These are phyloP conservation scores for Cyprinodon brontotheroides DNA, from an alignment of 2,113 vertebrate species.

Conservation along the genomic window DNA sequence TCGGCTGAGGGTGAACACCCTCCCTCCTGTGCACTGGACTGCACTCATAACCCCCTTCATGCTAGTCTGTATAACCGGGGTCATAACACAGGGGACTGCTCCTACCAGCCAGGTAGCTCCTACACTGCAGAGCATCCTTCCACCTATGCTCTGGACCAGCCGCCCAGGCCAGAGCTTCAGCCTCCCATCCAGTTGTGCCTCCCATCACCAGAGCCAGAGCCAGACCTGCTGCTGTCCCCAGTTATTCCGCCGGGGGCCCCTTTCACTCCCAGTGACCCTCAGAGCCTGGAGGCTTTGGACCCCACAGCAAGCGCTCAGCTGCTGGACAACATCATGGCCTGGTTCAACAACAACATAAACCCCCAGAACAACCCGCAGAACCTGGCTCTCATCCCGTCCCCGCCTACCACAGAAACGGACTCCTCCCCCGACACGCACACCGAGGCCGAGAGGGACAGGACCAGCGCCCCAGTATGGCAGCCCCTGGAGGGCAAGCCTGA, in stretches of 20 bases:
- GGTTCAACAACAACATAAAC: slow-evolving; percentile 78
- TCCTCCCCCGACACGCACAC: slow-evolving; percentile 70
- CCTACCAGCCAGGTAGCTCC: slow-evolving; percentile 51
- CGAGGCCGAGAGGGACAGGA: slow-evolving; percentile 42
- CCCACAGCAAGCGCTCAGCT: slow-evolving; percentile 73
- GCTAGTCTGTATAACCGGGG: slow-evolving; percentile 33
- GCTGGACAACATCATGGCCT: slow-evolving; percentile 80
- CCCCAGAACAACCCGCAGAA: slow-evolving; percentile 76
- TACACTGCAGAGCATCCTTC: slow-evolving; percentile 49
- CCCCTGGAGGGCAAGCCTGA: slow-evolving; percentile 69
- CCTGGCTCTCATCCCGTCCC: slow-evolving; percentile 74
- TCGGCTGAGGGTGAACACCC: slow-evolving; percentile 53
- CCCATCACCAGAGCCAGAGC: slow-evolving; percentile 67
- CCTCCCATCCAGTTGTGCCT: slow-evolving; percentile 72
- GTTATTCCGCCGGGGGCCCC: slow-evolving; percentile 71
- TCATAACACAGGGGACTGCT: slow-evolving; percentile 39
- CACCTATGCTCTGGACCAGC: slow-evolving; percentile 31
- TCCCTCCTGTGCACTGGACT: slow-evolving; percentile 40
- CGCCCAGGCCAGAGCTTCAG: slow-evolving; percentile 36
- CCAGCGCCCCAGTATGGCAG: slow-evolving; percentile 48
- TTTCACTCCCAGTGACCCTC: slow-evolving; percentile 75
- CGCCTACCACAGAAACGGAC: slow-evolving; percentile 69
- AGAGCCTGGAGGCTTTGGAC: slow-evolving; percentile 73
- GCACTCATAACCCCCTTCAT: slow-evolving; percentile 20
- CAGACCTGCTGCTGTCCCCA: slow-evolving; percentile 68